Base-by-base conservation (phyloP, 2,113 vertebrate species). In the Eidolon helvum region DNA sequence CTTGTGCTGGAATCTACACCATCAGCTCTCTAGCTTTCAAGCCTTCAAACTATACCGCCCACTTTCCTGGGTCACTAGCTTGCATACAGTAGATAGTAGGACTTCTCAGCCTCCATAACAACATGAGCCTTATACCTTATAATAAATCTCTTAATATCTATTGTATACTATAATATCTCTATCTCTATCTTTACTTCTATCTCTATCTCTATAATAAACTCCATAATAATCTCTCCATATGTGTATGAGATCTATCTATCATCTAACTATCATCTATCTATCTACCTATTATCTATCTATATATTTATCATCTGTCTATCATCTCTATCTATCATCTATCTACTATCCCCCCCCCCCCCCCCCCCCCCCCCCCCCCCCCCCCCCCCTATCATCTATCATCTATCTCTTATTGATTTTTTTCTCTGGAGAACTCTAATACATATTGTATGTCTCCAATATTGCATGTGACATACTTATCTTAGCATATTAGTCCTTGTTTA, bases 31-130 rank as follows among this genome's bases (percentile, higher is more conserved):
- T 40, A 43, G 7, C 0, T 82, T 33, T 48, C 48, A 82, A 19
- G 15, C 10, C n/a, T 87, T 59, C 0, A 4, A 40, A 35, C 12
- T 4, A 43, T 1, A 28, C 15, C 66, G 28, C 10, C 1, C 0
- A 6, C 35, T 74, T 48, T 38, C 35, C 45, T 40, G 15, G 1
- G 4, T 30, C 19, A 68, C 15, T 61, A 48, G 28, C 7, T 30
- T 79, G 43, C 28, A 69, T 50, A 30, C 0, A 0, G 7, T 28
- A 40, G 66, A n/a, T 19, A 30, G 40, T 11, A 61, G 19, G 5
- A 59, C 19, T 48, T 30, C 82, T 95, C 66, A 80, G 43, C 11
- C 35, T 82, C 24, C 19, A 21, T 40, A 57, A 11, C 16, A 50
- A 85, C 19, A 28, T 4, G 19, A 80, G 40, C 9, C 4, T 22